These are phyloP conservation scores for Ictalurus punctatus DNA, from an alignment of 2,113 vertebrate species.

Conservation along the genomic window DNA sequence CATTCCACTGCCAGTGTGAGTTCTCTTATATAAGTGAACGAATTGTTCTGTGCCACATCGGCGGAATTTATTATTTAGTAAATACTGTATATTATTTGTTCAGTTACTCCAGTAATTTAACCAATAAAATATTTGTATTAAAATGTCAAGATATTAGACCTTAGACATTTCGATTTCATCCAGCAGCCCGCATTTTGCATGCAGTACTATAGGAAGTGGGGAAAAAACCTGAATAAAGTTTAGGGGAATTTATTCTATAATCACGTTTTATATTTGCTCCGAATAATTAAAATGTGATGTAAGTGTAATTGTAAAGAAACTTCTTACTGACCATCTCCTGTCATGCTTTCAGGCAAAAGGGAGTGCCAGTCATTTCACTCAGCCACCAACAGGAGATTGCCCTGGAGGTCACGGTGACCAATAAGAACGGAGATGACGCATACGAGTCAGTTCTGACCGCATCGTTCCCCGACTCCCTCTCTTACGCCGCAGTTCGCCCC, in stretches of 20 bases:
- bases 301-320: neutral
- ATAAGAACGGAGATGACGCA: constrained; percentile 86
- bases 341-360: constrained; percentile 70
- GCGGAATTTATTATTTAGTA: neutral
- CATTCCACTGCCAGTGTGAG: constrained; percentile 80
- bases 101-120: too few species aligned
- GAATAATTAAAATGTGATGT: neutral
- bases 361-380: constrained; percentile 78
- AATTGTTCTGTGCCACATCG: neutral
- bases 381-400: constrained; percentile 87
- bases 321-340: neutral
- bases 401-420: constrained; percentile 88
- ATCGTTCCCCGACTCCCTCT: constrained; percentile 78
- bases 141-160: neutral
- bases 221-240: neutral
- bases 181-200: neutral
- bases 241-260: neutral
- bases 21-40: neutral
- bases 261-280: neutral
- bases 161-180: neutral
- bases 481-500: constrained; percentile 75
- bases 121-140: too few species aligned
- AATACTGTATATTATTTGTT: neutral
- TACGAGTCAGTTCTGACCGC: constrained; percentile 81
- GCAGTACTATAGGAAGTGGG: neutral